Percentiles rank a stretch among this genome's conserved stretches.
Conservation (phyloP, 2,797 vertebrate genomes). For the Sarcoramphus papa region DNA sequence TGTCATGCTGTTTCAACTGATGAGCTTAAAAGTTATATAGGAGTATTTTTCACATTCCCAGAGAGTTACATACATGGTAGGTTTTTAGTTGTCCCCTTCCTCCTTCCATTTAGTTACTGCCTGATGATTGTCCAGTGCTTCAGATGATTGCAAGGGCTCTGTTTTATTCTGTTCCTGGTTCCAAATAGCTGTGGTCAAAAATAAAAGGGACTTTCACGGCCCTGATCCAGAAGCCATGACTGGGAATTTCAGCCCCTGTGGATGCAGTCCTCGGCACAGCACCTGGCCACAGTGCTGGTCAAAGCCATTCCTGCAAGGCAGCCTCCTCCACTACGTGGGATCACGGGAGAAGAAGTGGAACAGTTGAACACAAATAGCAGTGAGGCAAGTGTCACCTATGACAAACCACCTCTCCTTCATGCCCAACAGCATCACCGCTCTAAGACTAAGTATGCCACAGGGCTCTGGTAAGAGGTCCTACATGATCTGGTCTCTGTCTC, state of each 20-base stretch:
- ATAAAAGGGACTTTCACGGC: background rate
- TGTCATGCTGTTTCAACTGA: background rate
- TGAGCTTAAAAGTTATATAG: background rate
- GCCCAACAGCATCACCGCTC: background rate
- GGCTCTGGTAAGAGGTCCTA: background rate
- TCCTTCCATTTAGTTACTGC: background rate
- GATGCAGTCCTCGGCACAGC: background rate
- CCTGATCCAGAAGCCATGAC: background rate
- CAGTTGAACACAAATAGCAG: background rate
- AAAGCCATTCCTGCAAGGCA: background rate
- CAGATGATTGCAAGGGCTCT: background rate
- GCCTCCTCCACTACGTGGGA: fast-evolving
- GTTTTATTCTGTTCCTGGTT: background rate
- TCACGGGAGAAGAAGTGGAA: background rate
- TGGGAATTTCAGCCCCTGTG: background rate
- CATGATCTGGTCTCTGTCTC: background rate
- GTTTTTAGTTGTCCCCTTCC: background rate
- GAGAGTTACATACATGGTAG: background rate
- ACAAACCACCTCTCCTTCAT: background rate
- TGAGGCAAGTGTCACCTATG: background rate
- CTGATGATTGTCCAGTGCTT: background rate
- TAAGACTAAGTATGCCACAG: background rate
- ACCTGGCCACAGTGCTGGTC: background rate
- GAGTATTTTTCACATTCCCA: background rate
- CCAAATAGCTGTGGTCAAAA: background rate